Evolutionary conservation across 2,888 invertebrate genomes (phyloP), one percentile per base, ranked within the genome.

Genomic region (Fragum fragum): DNA sequence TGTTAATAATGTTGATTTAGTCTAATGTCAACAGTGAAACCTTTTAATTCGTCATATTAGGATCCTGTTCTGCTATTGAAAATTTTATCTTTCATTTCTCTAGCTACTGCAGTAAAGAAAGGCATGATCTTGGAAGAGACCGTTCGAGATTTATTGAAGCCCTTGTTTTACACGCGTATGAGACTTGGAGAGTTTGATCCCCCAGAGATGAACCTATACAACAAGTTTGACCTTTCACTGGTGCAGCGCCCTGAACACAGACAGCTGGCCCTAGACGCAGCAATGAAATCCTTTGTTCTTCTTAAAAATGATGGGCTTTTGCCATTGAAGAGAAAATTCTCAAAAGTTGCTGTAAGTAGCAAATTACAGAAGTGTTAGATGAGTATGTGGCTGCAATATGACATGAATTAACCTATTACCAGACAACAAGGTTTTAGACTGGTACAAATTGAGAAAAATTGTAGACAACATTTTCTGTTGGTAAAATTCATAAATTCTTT

Each of bases 171-270:
- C 63, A 89, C 90, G 0, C 59, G 90, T n/a, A 89, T 90, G 88
- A 76, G 87, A 39, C 82, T 90, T 9, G 90, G 90, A 55, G 90
- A 90, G 61, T 90, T 90, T 77, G 90, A 90, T 42, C 90, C 90
- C 3, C 85, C 85, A 3, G 61, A 73, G 7, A 76, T 78, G 72
- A 88, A 84, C 36, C 85, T 84, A 0, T 88, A 88, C 57, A 68
- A 32, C 16, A 76, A 68, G 39, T 76, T 82, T 23, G 74, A 82
- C 26, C 23, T 84, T 32, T 80, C 86, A 5, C 61, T 82, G 1
- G 77, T 85, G 1, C 87, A 88, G 73, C 78, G 81, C 55, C 26
- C 72, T 1, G 85, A 70, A 1, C 92, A 92, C 69, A 69, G 88
- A 66, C 32, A 83, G 29, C 81, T 91, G 18, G 87, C 91, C 9